Evolutionary conservation across 2,888 invertebrate species (phyloP).

Genomic region (Hyles lineata): DNA sequence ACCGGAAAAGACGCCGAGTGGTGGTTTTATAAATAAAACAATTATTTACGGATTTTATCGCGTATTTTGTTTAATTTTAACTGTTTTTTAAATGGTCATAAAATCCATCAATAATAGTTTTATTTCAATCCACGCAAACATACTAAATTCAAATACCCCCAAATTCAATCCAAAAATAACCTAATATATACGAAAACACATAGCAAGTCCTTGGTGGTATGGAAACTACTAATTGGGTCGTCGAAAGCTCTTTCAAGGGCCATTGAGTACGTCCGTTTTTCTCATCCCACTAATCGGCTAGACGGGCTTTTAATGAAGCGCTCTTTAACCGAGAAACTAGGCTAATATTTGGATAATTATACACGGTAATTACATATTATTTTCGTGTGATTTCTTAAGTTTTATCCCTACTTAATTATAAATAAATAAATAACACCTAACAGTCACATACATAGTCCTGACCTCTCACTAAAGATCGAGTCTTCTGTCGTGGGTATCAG

Average conservation of each 20-base stretch:
- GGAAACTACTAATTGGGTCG: slow-evolving; percentile 1
- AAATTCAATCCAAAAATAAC: background rate
- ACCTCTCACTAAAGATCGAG: too few species aligned
- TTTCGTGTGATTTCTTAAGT: too few species aligned
- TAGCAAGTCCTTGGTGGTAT: background rate
- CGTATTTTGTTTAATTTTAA: too few species aligned
- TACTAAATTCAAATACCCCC: background rate
- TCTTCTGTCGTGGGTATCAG: too few species aligned
- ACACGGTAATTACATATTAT: background rate
- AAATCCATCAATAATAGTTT: too few species aligned
- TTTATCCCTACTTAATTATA: background rate
- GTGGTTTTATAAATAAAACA: too few species aligned
- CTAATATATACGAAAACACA: background rate
- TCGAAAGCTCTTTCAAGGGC: background rate
- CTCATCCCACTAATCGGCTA: background rate
- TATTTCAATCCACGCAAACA: background rate
- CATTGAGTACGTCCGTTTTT: background rate
- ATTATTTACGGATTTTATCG: too few species aligned
- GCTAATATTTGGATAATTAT: background rate
- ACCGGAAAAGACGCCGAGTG: too few species aligned
- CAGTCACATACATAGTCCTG: too few species aligned
- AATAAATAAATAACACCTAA: too few species aligned
- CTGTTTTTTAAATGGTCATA: too few species aligned
- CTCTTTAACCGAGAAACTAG: background rate
- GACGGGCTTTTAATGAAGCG: background rate